Base-by-base conservation (phyloP, 2,888 invertebrate species). In the Sminthurinus aureus region DNA sequence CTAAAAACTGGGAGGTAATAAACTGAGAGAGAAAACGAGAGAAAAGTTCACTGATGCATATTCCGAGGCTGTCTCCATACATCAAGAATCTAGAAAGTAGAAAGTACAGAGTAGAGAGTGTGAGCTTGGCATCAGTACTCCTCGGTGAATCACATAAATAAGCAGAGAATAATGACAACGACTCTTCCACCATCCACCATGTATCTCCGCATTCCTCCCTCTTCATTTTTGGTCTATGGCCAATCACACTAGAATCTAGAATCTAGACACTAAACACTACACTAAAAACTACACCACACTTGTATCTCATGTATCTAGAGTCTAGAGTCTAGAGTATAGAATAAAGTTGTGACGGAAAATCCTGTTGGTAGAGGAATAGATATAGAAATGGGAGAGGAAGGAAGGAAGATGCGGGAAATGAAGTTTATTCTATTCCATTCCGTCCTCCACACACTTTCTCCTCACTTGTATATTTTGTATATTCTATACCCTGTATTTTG, bases 121-220 rank as follows among this genome's bases (percentile, higher is more conserved):
- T 78, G 78, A 78, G 78, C 78, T 78, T 78, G 78, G 78, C 78
- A 78, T 66, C 78, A 78, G 12, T 71, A 80, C 80, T 71, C 80
- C 52, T 73, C 71, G 71, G 80, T 80, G 71, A 80, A 52, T 71
- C 80, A 80, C 80, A 80, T 80, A 80, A 80, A 80, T 80, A 80
- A 80, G 80, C 80, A 71, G 71, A 80, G 80, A 80, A 80, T 80
- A 80, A 80, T 80, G 80, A 80, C 71, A 71, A 80, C 80, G 71
- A 78, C 78, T 78, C 78, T 78, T 38, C 38, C 38, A 38, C 38
- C 38, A 38, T 1, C 38, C 1, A 38, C 38, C 38, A 38, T 38
- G 1, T 38, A 38, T 38, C 6, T 38, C 1, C 3, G 38, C 38
- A 4, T 38, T 38, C 38, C 6, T 38, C n/a, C 22, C n/a, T n/a